Percentiles rank a stretch among this genome's conserved stretches.
phyloP scores from a whole-genome alignment of 2,888 invertebrate genomes.

The Caenorhabditis virilis region DNA sequence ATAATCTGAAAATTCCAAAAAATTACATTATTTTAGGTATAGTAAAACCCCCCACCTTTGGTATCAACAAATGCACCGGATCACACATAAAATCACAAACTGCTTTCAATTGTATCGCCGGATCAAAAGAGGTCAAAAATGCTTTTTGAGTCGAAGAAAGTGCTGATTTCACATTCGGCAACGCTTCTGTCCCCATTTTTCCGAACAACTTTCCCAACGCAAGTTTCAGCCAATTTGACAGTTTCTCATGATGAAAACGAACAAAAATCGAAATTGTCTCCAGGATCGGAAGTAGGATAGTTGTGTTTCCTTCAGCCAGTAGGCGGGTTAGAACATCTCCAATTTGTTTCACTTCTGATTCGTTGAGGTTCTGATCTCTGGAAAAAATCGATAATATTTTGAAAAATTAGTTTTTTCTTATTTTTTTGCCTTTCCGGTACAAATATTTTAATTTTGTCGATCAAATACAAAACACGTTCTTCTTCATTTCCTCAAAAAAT shows the following conservation, averaged over 20 bases:
- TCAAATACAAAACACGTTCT: no score
- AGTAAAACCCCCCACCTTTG: no score
- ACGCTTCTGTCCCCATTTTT: constrained; percentile 16
- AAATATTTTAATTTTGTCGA: no score
- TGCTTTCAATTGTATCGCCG: constrained; percentile 18
- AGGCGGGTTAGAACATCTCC: constrained; percentile 24
- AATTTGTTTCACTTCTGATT: constrained; percentile 15
- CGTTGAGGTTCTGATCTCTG: constrained; percentile 5
- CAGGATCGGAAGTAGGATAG: constrained; percentile 15
- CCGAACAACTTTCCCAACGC: constrained; percentile 22
- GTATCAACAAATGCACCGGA: constrained; percentile 24
- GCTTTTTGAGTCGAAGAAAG: constrained; percentile 14
- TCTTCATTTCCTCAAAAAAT: no score
- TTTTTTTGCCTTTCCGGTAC: no score
- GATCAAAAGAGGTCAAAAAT: constrained; percentile 20
- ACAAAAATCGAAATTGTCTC: constrained; percentile 15
- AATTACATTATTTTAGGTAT: no score
- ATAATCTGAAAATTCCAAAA: no score
- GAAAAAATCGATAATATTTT: no score
- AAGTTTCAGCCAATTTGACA: constrained; percentile 22
- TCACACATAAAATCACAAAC: constrained; percentile 36
- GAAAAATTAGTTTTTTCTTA: no score
- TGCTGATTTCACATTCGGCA: constrained; percentile 22
- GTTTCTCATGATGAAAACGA: constrained; percentile 7
- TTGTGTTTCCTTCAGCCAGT: constrained; percentile 29